These are phyloP conservation scores for Argentina silus DNA, from an alignment of 2,797 vertebrate species.

Conservation along the genomic window DNA sequence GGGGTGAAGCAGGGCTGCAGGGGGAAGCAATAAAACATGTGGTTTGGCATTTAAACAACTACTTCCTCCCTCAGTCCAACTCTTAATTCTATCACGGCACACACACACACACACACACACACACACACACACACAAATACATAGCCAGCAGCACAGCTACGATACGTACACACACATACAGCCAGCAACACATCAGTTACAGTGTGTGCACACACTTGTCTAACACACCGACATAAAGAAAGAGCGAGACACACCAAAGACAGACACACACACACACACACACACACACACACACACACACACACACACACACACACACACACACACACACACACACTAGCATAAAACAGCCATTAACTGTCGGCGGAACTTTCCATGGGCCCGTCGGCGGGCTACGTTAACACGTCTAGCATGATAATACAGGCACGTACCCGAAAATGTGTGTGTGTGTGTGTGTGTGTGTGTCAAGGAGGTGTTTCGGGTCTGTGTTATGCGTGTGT, in stretches of 20 bases:
- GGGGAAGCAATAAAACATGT: conserved; percentile 64
- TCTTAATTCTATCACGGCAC: conserved; percentile 7
- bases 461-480: not conserved
- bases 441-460: conserved; percentile 13
- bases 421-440: conserved; percentile 64
- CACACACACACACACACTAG: conserved; percentile 23
- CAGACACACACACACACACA: conserved; percentile 12
- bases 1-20: not conserved
- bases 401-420: conserved; percentile 75
- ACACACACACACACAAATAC: not conserved
- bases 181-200: not conserved
- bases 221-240: not conserved
- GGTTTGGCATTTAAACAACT: conserved; percentile 55
- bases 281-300: conserved; percentile 12
- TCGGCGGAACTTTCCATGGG: conserved; percentile 69
- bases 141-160: not conserved
- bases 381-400: conserved; percentile 61
- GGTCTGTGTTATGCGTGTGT: conserved; percentile 15
- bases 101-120: conserved; percentile 5
- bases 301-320: conserved; percentile 5
- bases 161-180: conserved; percentile 8
- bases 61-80: conserved; percentile 48
- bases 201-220: not conserved
- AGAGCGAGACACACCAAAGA: conserved; percentile 11
- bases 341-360: conserved; percentile 68